A percentile compares a stretch with the other conserved stretches of the same genome.
Evolutionary conservation across 2,888 invertebrate species (phyloP).

Genomic region (Epiblema foenella): DNA sequence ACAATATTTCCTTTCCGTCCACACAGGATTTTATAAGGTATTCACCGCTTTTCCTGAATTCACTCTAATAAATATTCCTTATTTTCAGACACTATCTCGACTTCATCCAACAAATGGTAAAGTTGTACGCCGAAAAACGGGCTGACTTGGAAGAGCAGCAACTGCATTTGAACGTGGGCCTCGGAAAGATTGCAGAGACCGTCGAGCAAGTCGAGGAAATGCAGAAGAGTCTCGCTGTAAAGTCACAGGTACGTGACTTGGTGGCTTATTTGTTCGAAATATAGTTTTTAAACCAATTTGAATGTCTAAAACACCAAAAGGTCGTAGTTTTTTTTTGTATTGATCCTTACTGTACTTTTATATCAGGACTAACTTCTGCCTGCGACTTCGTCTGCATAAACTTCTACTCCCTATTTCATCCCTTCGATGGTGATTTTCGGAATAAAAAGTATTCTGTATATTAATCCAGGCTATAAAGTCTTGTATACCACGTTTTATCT

Average conservation of each 20-base stretch:
- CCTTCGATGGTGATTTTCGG: no score
- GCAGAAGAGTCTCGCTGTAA: slow-evolving; percentile 99
- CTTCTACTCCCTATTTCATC: no score
- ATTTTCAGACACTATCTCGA: slow-evolving; percentile 94
- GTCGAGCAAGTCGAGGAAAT: slow-evolving; percentile 99
- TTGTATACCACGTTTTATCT: no score
- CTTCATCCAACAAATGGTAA: slow-evolving; percentile 99
- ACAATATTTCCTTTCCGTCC: no score
- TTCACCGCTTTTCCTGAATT: background rate
- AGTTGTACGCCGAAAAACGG: slow-evolving; percentile 98
- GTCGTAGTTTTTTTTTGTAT: background rate
- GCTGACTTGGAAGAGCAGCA: slow-evolving; percentile 99
- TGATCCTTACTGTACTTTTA: background rate
- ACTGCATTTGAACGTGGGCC: slow-evolving; percentile 98
- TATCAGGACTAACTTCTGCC: no score
- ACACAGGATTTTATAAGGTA: no score
- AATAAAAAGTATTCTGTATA: no score
- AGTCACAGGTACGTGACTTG: slow-evolving; percentile 88
- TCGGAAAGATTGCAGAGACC: slow-evolving; percentile 99
- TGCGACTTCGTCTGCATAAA: no score
- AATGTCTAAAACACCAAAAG: background rate
- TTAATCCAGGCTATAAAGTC: no score
- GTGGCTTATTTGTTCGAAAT: background rate
- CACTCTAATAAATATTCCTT: background rate
- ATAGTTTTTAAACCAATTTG: background rate